Evolutionary conservation across 1,140 invertebrate genomes (phyloP).

Genomic region (Pemphigus obesinymphae): DNA sequence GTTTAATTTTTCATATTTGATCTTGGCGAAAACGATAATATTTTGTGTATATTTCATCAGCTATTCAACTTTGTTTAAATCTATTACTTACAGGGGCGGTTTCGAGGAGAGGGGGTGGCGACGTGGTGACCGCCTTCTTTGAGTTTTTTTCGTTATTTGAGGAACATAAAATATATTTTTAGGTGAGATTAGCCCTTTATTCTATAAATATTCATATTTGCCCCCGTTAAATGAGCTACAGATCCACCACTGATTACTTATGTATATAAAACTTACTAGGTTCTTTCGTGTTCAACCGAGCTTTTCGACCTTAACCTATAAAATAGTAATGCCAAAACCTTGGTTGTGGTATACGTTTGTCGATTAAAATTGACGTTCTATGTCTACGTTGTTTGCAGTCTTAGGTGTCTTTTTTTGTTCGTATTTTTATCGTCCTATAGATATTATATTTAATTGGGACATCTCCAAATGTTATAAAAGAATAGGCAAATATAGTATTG

Average conservation of each 20-base stretch:
- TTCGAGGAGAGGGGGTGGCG: too few relatives aligned
- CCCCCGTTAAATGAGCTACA: too few relatives aligned
- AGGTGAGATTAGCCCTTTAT: too few relatives aligned
- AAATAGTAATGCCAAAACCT: constrained; percentile 12
- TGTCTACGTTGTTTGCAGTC: neutral
- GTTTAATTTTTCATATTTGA: neutral
- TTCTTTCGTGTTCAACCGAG: neutral
- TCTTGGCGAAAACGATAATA: neutral
- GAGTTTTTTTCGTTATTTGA: too few relatives aligned
- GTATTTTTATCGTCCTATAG: neutral
- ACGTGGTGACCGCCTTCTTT: too few relatives aligned
- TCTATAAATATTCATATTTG: too few relatives aligned
- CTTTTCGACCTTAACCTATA: constrained; percentile 19
- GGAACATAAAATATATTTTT: too few relatives aligned
- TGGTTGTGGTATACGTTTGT: neutral
- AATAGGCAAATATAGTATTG: too few relatives aligned
- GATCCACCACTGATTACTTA: too few relatives aligned
- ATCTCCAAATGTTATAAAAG: neutral
- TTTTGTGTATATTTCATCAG: neutral
- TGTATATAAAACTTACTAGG: too few relatives aligned
- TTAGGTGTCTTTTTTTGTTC: neutral
- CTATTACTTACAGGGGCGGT: too few relatives aligned
- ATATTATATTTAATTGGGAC: neutral
- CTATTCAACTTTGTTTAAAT: neutral
- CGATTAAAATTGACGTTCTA: neutral